These are phyloP conservation scores for Sapayoa aenigma DNA, from an alignment of 2,113 vertebrate genomes.

Conservation along the genomic window DNA sequence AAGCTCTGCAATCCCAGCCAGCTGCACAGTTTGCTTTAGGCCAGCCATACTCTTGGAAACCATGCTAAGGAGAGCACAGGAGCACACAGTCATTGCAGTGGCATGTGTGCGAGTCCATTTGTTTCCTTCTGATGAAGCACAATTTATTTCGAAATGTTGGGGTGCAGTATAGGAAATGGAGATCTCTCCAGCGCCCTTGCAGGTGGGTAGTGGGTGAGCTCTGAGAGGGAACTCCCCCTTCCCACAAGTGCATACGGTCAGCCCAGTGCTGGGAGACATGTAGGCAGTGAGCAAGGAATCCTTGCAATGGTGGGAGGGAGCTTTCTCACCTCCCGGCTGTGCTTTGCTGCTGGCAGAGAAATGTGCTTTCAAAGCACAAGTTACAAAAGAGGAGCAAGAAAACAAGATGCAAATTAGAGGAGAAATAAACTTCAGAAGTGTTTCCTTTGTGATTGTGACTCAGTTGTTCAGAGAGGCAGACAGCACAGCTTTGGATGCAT, in stretches of 20 bases:
- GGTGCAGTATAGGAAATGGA: background rate
- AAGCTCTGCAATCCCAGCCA: background rate
- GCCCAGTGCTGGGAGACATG: background rate
- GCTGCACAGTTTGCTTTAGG: background rate
- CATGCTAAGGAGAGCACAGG: background rate
- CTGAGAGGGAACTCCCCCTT: background rate
- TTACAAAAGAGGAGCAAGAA: slow-evolving; percentile 15
- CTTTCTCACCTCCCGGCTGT: background rate
- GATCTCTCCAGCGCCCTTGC: background rate
- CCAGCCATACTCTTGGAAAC: background rate
- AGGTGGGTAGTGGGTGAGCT: background rate
- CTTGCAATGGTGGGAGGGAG: background rate
- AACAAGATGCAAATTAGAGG: slow-evolving; percentile 51
- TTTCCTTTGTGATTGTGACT: slow-evolving; percentile 10
- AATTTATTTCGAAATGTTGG: background rate
- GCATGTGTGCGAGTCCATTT: fast-evolving
- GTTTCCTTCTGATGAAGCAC: background rate
- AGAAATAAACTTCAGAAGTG: slow-evolving; percentile 46
- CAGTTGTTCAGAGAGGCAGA: background rate
- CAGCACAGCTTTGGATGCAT: background rate
- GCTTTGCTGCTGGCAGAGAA: slow-evolving; percentile 41
- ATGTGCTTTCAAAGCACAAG: slow-evolving; percentile 45
- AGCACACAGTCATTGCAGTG: fast-evolving
- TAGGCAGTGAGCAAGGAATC: background rate
- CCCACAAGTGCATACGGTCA: background rate